Conservation (phyloP, 2,113 vertebrate species). For the Rana temporaria region DNA sequence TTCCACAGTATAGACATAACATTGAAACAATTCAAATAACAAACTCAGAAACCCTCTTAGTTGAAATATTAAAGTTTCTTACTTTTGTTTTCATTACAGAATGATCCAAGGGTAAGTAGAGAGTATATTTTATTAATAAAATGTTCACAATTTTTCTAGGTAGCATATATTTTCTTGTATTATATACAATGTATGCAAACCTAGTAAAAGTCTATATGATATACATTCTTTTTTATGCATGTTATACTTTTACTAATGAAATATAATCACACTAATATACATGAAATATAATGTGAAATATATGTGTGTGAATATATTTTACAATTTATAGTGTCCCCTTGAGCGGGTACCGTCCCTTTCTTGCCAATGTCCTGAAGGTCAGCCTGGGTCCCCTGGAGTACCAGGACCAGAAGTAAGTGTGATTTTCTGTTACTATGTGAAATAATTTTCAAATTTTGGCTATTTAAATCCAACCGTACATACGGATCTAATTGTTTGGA, state of each 20-base stretch:
- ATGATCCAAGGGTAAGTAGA: conserved; percentile 78
- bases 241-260: too few relatives aligned
- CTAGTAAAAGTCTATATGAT: too few relatives aligned
- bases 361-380: conserved; percentile 67
- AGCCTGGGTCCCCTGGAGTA: conserved; percentile 65
- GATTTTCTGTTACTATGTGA: neutral
- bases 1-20: too few relatives aligned
- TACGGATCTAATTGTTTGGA: too few relatives aligned
- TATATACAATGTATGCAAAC: too few relatives aligned
- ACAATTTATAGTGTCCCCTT: conserved; percentile 70
- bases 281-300: neutral
- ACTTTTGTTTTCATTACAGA: conserved; percentile 61
- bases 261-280: neutral
- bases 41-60: neutral
- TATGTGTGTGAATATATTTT: neutral
- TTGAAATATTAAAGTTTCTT: neutral
- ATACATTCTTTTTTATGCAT: neutral
- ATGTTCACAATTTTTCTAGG: neutral
- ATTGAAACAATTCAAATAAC: too few relatives aligned
- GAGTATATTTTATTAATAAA: neutral
- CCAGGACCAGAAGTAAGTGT: conserved; percentile 64
- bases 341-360: conserved; percentile 64
- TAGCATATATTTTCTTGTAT: neutral
- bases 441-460: too few relatives aligned
- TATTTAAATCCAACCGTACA: too few relatives aligned